Base-by-base conservation (phyloP, 2,797 vertebrate genomes). In the Coccyzus lansbergi region DNA sequence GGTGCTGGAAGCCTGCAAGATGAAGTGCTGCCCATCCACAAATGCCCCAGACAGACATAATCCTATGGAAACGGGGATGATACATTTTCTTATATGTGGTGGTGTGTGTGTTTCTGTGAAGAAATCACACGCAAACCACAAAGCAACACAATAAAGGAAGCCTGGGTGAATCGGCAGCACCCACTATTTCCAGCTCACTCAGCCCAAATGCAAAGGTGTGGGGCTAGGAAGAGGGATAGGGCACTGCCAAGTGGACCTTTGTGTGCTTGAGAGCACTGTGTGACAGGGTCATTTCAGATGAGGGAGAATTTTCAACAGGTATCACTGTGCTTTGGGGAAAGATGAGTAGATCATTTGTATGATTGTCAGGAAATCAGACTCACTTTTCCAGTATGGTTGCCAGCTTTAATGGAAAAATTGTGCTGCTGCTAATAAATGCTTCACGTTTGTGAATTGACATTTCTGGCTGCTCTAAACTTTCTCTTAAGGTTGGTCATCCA, bases 131-230 rank as follows among this genome's bases (percentile, higher is more conserved):
- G 29, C 15, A 33, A n/a, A 6, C 9, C 42, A 12, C 16, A 13
- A 69, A 59, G 31, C 3, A 4, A 64, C 67, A 31, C 56, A 51
- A 46, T 0, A 33, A 0, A 74, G 29, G 40, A 44, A 83, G 16
- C 13, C 44, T 59, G 51, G 5, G 2, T 36, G 63, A 49, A 36
- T 12, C 10, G 2, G 11, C 3, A 12, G 36, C n/a, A 81, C 3
- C 5, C 25, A 3, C 0, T 0, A 40, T 59, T 64, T 20, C 25
- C 51, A 53, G 25, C 36, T 68, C n/a, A 36, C 7, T 10, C 0
- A 0, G 31, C 11, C 13, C 1, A 0, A 17, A 31, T 60, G 70
- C 31, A 21, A 22, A 77, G 25, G 16, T 53, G 10, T 24, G 36
- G 40, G 70, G 9, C 22, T 88, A 53, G 28, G 46, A 60, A 38